phyloP scores from a whole-genome alignment of 1,140 invertebrate species.

The Caerostris extrusa region DNA sequence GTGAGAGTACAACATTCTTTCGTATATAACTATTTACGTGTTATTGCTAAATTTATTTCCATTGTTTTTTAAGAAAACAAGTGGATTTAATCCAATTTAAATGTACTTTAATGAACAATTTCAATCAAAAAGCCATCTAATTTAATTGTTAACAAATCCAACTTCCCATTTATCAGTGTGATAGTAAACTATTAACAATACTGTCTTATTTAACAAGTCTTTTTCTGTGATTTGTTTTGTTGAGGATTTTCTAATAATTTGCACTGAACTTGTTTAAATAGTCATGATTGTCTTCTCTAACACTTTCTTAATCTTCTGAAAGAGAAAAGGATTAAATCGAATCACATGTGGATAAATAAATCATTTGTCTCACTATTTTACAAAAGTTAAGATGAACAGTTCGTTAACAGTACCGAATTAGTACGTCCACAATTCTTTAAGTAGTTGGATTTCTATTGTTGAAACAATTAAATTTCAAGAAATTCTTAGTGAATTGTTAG shows the following conservation, averaged over 20 bases:
- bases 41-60: not conserved
- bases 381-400: not conserved
- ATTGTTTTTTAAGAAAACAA: not conserved
- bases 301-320: conserved; percentile 27
- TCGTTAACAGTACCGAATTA: not conserved
- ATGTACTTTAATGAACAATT: not conserved
- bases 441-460: not conserved
- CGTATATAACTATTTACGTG: too few species aligned
- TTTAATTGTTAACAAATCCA: not conserved
- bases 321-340: not conserved
- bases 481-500: not conserved
- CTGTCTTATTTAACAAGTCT: conserved; percentile 5
- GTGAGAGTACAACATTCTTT: too few species aligned
- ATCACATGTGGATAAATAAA: not conserved
- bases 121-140: not conserved
- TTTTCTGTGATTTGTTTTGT: not conserved
- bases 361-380: not conserved
- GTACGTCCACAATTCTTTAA: not conserved
- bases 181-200: not conserved
- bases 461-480: not conserved
- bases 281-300: conserved; percentile 24
- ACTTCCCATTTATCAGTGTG: not conserved
- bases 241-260: conserved; percentile 19
- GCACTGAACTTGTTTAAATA: not conserved
- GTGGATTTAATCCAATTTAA: not conserved